These are phyloP conservation scores for Lissonota sp. DNA, from an alignment of 2,888 invertebrate species.

Conservation along the genomic window DNA sequence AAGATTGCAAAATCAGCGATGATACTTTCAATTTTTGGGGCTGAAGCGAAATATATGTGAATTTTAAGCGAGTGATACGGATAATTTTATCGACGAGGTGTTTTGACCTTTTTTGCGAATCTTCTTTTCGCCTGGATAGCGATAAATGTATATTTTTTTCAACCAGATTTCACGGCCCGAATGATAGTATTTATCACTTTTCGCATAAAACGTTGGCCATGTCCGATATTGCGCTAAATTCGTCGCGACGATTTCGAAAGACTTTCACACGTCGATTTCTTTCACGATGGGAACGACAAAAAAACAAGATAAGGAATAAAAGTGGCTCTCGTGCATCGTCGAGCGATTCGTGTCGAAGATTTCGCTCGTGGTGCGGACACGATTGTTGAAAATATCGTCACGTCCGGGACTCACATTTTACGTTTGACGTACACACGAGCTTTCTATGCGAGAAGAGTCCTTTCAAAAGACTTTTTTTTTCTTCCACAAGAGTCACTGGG, in stretches of 20 bases:
- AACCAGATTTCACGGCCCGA: not conserved
- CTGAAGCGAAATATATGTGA: slow-evolving; percentile 2
- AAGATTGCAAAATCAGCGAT: slow-evolving; percentile 20
- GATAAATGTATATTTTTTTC: not conserved
- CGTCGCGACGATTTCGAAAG: slow-evolving; percentile 28
- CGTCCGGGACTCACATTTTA: slow-evolving; percentile 31
- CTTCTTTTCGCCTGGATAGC: not conserved
- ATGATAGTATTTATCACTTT: not conserved
- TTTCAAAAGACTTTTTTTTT: no score
- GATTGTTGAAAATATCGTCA: slow-evolving; percentile 49
- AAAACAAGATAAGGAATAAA: not conserved
- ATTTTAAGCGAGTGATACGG: slow-evolving; percentile 1
- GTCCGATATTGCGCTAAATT: not conserved
- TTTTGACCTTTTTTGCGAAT: not conserved
- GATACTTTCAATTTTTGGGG: not conserved
- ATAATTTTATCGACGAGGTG: slow-evolving; percentile 2
- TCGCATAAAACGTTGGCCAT: not conserved
- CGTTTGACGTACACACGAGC: slow-evolving; percentile 22
- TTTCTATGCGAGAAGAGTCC: not conserved
- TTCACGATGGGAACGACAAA: slow-evolving; percentile 1
- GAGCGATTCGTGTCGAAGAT: slow-evolving; percentile 46
- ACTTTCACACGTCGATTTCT: slow-evolving; percentile 44
- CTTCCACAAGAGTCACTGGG: no score
- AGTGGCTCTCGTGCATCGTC: not conserved
- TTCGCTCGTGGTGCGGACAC: slow-evolving; percentile 5